Percentiles rank a stretch among this genome's conserved stretches.
Evolutionary conservation across 2,888 invertebrate genomes (phyloP).

Genomic region (Lamproptera curius): DNA sequence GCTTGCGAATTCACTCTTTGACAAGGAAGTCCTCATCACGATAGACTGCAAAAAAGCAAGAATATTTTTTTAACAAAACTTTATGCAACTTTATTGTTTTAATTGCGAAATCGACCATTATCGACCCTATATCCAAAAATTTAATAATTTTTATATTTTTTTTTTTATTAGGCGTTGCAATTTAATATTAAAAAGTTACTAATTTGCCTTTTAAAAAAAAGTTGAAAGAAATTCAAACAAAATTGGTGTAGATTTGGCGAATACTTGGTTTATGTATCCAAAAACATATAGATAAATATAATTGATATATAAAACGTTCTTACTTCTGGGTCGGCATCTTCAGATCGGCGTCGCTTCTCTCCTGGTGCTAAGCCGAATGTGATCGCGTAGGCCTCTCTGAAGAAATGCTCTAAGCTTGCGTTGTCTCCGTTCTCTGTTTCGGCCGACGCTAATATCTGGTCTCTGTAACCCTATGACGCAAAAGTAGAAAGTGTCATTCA

Average conservation of each 20-base stretch:
- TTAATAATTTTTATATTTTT: too few relatives aligned
- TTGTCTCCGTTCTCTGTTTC: conserved; percentile 97
- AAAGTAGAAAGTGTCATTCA: background rate
- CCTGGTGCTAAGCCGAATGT: conserved; percentile 94
- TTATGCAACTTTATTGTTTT: too few relatives aligned
- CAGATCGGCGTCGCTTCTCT: conserved; percentile 86
- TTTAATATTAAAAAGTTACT: too few relatives aligned
- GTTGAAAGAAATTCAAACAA: background rate
- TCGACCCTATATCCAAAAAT: background rate
- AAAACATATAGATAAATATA: too few relatives aligned
- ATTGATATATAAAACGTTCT: too few relatives aligned
- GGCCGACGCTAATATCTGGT: conserved; percentile 92
- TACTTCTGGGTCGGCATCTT: conserved; percentile 88
- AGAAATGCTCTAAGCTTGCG: conserved; percentile 95
- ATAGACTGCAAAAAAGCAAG: conserved; percentile 81
- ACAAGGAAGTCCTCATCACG: conserved; percentile 94
- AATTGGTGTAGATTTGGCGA: too few relatives aligned
- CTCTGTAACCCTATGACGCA: conserved; percentile 80
- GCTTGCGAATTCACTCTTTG: conserved; percentile 95
- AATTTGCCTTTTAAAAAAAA: too few relatives aligned
- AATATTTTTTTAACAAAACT: too few relatives aligned
- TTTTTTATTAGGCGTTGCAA: too few relatives aligned
- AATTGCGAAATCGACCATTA: too few relatives aligned
- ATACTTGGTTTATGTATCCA: too few relatives aligned
- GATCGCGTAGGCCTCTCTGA: conserved; percentile 95